Percentiles rank a stretch among this genome's conserved stretches.
These are phyloP conservation scores for Nipponia nippon DNA, from an alignment of 2,113 vertebrate species.

Conservation along the genomic window DNA sequence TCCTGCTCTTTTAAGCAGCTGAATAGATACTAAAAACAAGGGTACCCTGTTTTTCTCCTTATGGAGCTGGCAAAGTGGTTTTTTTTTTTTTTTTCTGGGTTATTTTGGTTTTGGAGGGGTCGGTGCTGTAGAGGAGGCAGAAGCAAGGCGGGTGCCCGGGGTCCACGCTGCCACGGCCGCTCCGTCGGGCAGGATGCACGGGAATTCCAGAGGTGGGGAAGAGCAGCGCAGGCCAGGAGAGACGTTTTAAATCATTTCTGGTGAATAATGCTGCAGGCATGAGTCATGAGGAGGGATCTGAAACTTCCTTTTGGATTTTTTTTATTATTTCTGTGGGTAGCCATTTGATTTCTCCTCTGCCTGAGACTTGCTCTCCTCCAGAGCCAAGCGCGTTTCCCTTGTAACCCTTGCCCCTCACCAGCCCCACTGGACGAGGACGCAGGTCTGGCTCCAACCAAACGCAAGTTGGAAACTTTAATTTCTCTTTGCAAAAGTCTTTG, in stretches of 20 bases:
- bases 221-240: neutral
- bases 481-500: neutral
- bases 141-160: neutral
- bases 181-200: neutral
- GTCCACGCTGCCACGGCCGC: accelerated
- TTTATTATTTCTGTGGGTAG: neutral
- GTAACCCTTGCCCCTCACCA: neutral
- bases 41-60: slow-evolving; percentile 43
- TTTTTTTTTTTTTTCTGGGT: neutral
- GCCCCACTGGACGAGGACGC: neutral
- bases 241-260: neutral
- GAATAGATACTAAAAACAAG: slow-evolving; percentile 44
- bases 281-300: neutral
- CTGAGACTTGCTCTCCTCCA: neutral
- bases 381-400: neutral
- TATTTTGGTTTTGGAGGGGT: neutral
- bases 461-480: neutral
- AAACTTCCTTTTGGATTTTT: neutral
- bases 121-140: neutral
- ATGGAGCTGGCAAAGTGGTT: neutral
- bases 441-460: neutral
- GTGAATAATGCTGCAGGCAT: neutral
- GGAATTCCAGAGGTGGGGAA: slow-evolving; percentile 25
- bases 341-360: neutral
- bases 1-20: slow-evolving; percentile 60